Percentiles rank a stretch among this genome's conserved stretches.
phyloP scores from a whole-genome alignment of 1,140 invertebrate genomes.

The Polypedilum pembai region DNA sequence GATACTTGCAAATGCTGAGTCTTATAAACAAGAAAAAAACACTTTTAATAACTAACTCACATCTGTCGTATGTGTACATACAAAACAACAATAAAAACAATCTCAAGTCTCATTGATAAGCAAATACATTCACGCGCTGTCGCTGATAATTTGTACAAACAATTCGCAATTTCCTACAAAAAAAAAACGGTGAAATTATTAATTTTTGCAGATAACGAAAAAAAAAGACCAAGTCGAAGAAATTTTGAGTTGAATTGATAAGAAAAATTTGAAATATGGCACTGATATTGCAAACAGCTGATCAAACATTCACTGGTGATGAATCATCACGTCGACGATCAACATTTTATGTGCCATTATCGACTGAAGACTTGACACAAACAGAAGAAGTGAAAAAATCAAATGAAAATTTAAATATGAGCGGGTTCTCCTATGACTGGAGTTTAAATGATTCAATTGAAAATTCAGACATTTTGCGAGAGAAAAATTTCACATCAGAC shows the following conservation, averaged over 20 bases:
- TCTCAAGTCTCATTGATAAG: not conserved
- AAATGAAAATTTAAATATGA: constrained; percentile 3
- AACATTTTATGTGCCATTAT: constrained; percentile 53
- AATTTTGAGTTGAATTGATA: not conserved
- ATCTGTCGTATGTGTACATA: not conserved
- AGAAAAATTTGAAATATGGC: not conserved
- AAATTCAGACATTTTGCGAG: not conserved
- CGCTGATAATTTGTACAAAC: not conserved
- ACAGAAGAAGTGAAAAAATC: not conserved
- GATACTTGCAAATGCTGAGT: too few species aligned
- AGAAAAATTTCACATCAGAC: constrained; percentile 29
- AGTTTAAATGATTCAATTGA: constrained; percentile 22
- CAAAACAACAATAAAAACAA: not conserved
- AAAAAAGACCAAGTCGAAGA: too few species aligned
- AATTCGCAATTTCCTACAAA: too few species aligned
- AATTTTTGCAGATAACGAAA: too few species aligned
- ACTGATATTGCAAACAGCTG: constrained; percentile 26
- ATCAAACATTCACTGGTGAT: constrained; percentile 25
- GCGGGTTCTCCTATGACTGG: not conserved
- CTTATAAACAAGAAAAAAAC: too few species aligned
- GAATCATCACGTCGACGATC: constrained; percentile 47
- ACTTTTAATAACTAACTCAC: not conserved
- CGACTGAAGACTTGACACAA: constrained; percentile 36
- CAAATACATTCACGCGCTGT: not conserved
- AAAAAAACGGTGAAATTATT: too few species aligned